phyloP scores from a whole-genome alignment of 2,888 invertebrate species.

The Pandemis corylana region DNA sequence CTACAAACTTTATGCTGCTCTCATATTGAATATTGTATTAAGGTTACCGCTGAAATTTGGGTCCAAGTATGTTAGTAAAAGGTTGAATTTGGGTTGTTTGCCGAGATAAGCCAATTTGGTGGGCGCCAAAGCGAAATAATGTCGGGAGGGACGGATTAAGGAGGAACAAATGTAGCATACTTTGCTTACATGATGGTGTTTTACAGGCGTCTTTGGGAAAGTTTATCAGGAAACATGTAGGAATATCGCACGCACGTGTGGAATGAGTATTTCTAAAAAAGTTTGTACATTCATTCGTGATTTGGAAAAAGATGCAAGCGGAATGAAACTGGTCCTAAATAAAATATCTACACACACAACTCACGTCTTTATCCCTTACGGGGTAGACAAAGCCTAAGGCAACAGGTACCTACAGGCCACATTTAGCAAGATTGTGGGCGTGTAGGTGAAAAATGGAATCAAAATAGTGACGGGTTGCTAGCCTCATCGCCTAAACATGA shows the following conservation, averaged over 20 bases:
- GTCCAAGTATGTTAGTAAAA: not conserved
- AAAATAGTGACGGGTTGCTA: too few relatives aligned
- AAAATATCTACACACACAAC: too few relatives aligned
- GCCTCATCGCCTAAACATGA: too few relatives aligned
- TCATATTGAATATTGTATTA: slow-evolving; percentile 30
- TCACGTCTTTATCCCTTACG: too few relatives aligned
- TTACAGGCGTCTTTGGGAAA: not conserved
- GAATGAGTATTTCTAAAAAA: not conserved
- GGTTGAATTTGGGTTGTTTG: slow-evolving; percentile 1
- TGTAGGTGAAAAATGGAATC: too few relatives aligned
- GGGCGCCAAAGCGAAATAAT: slow-evolving; percentile 3
- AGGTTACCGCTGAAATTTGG: not conserved
- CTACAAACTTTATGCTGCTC: slow-evolving; percentile 47
- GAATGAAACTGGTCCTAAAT: too few relatives aligned
- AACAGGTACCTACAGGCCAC: too few relatives aligned
- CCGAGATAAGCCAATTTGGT: slow-evolving; percentile 12
- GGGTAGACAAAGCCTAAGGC: too few relatives aligned
- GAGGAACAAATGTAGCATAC: slow-evolving; percentile 10
- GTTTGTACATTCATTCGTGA: too few relatives aligned
- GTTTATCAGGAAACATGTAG: not conserved
- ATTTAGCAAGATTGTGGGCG: too few relatives aligned
- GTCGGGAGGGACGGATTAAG: slow-evolving; percentile 15
- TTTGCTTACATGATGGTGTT: slow-evolving; percentile 21
- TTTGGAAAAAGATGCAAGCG: too few relatives aligned
- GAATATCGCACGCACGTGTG: not conserved